Conservation (phyloP, 2,888 invertebrate species). For the Chymomyza fuscimana region DNA sequence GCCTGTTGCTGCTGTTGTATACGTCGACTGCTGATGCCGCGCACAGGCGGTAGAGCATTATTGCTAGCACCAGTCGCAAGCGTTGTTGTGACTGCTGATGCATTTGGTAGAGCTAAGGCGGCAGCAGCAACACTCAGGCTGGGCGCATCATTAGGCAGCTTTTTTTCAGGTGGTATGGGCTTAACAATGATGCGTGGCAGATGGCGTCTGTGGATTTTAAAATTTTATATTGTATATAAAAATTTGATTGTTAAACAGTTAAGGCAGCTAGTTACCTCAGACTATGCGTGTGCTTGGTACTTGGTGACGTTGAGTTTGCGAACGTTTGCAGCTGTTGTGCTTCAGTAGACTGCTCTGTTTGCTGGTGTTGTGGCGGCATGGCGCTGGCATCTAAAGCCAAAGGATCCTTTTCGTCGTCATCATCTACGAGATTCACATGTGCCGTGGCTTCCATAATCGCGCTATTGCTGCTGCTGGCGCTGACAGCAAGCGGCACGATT, state of each 20-base stretch:
- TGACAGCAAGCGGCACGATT: background rate
- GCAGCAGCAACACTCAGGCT: constrained; percentile 24
- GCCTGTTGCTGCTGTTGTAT: constrained; percentile 76
- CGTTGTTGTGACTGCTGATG: constrained; percentile 14
- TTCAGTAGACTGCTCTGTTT: constrained; percentile 17
- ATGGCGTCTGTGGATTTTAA: constrained; percentile 79
- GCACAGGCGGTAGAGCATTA: constrained; percentile 50
- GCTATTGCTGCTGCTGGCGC: constrained; percentile 14
- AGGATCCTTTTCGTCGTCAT: constrained; percentile 78
- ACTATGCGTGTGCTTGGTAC: constrained; percentile 87
- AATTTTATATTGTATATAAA: background rate
- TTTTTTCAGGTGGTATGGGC: constrained; percentile 83
- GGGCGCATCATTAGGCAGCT: constrained; percentile 52
- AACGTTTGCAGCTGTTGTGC: constrained; percentile 12
- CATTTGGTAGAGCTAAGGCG: constrained; percentile 3
- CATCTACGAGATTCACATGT: constrained; percentile 75
- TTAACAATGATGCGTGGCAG: constrained; percentile 91
- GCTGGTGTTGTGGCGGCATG: constrained; percentile 26
- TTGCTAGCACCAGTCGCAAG: constrained; percentile 7
- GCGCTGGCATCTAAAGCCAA: constrained; percentile 72
- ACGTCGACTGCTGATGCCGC: constrained; percentile 72
- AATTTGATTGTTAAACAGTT: background rate
- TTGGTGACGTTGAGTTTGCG: constrained; percentile 41
- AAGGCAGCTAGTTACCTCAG: constrained; percentile 76
- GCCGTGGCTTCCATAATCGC: constrained; percentile 71